These are phyloP conservation scores for Eurytoma adleriae DNA, from an alignment of 2,888 invertebrate genomes.

Conservation along the genomic window DNA sequence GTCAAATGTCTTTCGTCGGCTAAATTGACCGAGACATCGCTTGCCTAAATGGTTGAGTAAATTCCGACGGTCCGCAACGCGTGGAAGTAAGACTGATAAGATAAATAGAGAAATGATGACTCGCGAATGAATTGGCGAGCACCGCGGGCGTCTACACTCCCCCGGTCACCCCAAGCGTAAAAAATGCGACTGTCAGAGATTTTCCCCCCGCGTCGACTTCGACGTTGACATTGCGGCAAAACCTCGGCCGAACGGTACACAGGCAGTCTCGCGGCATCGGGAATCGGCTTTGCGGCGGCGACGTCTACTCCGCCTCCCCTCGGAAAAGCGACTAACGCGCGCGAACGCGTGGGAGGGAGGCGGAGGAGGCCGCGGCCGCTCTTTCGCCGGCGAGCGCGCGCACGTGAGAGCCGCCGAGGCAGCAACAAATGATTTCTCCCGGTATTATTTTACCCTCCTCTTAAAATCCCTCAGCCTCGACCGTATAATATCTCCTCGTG, in stretches of 20 bases:
- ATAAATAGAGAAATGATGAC: constrained; percentile 31
- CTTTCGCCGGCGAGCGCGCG: not conserved
- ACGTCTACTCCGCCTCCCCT: not conserved
- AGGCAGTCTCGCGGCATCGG: not conserved
- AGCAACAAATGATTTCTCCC: constrained; percentile 61
- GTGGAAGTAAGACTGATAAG: not conserved
- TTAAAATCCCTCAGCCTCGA: constrained; percentile 50
- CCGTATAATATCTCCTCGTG: constrained; percentile 53
- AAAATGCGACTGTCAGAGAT: constrained; percentile 48
- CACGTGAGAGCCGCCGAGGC: not conserved
- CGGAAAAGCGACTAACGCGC: constrained; percentile 17
- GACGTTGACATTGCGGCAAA: constrained; percentile 43
- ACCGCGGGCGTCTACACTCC: not conserved
- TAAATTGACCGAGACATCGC: constrained; percentile 35
- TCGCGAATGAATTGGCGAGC: constrained; percentile 28
- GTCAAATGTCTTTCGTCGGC: constrained; percentile 30
- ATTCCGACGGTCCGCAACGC: constrained; percentile 17
- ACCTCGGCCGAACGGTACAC: constrained; percentile 16
- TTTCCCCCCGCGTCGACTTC: constrained; percentile 15
- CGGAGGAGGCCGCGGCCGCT: not conserved
- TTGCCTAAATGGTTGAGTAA: constrained; percentile 31
- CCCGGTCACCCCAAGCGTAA: constrained; percentile 24
- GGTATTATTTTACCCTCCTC: constrained; percentile 56
- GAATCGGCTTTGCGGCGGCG: constrained; percentile 47
- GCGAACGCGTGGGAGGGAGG: not conserved